Evolutionary conservation across 2,888 invertebrate genomes (phyloP), one percentile per base, ranked within the genome.

Genomic region (Drosophila pegasa): DNA sequence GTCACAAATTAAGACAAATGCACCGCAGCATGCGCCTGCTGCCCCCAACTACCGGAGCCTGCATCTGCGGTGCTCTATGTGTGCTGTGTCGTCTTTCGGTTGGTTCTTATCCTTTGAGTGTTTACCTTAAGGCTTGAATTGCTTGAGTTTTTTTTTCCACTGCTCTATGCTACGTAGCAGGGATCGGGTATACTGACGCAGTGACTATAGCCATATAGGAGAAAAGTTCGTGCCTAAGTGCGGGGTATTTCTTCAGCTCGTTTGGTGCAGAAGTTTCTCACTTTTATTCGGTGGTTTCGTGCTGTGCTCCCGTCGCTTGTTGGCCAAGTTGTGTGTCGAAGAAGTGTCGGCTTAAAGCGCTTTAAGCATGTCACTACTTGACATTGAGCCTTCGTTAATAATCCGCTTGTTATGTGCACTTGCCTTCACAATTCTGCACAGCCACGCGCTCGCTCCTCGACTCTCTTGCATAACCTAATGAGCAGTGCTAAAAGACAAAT

Each of bases 1-100:
- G 85, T 79, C 88, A 71, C 74, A 86, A 87, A 89, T 87, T 88
- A 87, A 88, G 86, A 85, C 77, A 85, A 85, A 73, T 87, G 85
- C 84, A 80, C 45, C 66, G 65, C 54, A 71, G 60, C 63, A 63
- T 65, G 66, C 72, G 60, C 52, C 60, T 50, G 37, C 33, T 37
- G 41, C 48, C 31, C 27, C 7, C 52, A 31, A 22, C 55, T 38
- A 31, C 33, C 45, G 7, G 12, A n/a, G 12, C 12, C 33, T 31
- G 16, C 33, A 31, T 3, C 35, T 56, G 35, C 40, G 18, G 48
- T 41, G 35, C 25, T 8, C 22, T 14, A 37, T 51, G 33, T 64
- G 52, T 47, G 25, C 38, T 38, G 18, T 40, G 62, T 50, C 33
- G 50, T 35, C 20, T 50, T 50, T 50, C 10, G 57, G 60, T 62